phyloP scores from a whole-genome alignment of 1,140 invertebrate genomes.

The Papilio machaon region DNA sequence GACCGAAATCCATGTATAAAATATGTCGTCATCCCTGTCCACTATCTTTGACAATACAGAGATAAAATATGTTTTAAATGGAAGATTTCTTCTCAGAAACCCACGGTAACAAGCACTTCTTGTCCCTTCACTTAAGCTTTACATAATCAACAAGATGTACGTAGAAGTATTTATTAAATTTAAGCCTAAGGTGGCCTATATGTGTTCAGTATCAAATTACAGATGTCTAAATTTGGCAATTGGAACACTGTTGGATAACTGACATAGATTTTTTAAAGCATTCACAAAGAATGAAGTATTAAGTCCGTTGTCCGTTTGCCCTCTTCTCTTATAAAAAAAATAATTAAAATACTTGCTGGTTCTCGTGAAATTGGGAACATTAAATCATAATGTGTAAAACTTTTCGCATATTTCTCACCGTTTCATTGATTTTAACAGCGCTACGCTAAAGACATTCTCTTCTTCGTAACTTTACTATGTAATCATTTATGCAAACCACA shows the following conservation, averaged over 20 bases:
- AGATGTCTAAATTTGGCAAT: neutral
- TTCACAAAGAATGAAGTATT: neutral
- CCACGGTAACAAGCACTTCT: neutral
- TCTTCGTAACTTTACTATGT: slow-evolving; percentile 6
- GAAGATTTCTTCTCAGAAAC: no score
- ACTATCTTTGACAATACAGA: no score
- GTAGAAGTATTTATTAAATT: neutral
- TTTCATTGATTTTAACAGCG: neutral
- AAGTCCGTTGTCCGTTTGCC: neutral
- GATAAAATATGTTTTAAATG: no score
- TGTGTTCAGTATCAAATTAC: neutral
- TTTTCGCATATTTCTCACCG: neutral
- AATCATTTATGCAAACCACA: slow-evolving; percentile 1
- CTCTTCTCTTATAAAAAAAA: no score
- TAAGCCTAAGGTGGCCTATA: neutral
- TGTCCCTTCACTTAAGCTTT: neutral
- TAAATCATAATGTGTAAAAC: neutral
- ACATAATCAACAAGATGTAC: neutral
- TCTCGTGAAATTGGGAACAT: neutral
- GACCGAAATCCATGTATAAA: no score
- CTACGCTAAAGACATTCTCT: neutral
- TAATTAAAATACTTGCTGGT: neutral
- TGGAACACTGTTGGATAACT: no score
- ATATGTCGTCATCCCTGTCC: no score
- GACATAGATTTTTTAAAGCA: neutral